Conservation (phyloP, 2,888 invertebrate genomes). For the Lutraria lutraria region DNA sequence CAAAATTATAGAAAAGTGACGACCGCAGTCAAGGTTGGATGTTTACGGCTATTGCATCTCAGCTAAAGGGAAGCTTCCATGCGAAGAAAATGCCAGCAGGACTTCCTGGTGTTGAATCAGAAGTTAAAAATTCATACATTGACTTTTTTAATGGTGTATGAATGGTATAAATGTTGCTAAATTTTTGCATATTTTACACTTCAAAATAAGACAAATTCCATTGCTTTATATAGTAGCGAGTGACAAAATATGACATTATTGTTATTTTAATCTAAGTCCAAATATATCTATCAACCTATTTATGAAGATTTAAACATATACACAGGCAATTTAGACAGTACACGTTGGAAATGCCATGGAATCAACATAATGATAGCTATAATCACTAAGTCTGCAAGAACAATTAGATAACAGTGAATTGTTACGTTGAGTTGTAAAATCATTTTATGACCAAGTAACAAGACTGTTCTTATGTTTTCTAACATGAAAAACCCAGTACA, state of each 20-base stretch:
- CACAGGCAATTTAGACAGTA: not conserved
- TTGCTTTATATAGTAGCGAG: not conserved
- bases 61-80: not conserved
- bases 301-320: too few species aligned
- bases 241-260: not conserved
- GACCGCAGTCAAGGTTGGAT: not conserved
- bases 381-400: not conserved
- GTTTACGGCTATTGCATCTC: not conserved
- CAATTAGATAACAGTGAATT: not conserved
- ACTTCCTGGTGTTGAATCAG: not conserved
- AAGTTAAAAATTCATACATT: not conserved
- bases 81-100: constrained; percentile 2
- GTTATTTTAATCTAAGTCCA: too few species aligned
- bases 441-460: constrained; percentile 14
- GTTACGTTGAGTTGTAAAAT: not conserved
- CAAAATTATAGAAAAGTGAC: constrained; percentile 21
- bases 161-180: too few species aligned
- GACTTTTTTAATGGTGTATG: not conserved
- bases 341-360: not conserved
- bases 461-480: not conserved
- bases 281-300: too few species aligned
- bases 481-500: not conserved
- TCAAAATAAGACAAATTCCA: not conserved
- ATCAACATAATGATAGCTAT: not conserved
- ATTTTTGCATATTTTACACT: too few species aligned